Percentiles rank a stretch among this genome's conserved stretches.
Evolutionary conservation across 2,888 invertebrate species (phyloP).

Genomic region (Aporophyla nigra): DNA sequence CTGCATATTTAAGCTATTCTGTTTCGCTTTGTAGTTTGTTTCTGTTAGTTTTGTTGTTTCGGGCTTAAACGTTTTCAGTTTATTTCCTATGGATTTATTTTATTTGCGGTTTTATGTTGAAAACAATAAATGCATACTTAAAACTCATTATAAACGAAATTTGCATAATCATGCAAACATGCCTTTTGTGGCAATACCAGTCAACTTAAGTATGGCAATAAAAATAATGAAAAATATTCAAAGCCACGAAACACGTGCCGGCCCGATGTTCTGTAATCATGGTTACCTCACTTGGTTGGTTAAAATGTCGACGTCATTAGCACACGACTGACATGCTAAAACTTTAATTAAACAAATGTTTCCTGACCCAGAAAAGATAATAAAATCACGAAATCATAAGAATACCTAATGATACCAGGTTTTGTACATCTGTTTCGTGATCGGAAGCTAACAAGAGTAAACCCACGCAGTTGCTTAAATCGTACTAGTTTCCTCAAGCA

Average conservation of each 20-base stretch:
- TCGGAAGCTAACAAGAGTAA: conserved; percentile 5
- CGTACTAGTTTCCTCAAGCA: conserved; percentile 9
- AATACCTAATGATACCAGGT: not conserved
- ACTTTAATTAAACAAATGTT: conserved; percentile 12
- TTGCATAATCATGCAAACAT: not conserved
- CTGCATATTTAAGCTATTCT: conserved; percentile 32
- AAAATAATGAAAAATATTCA: conserved; percentile 41
- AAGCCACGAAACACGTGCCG: conserved; percentile 16
- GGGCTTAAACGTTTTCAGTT: not conserved
- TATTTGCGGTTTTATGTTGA: not conserved
- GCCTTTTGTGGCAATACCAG: conserved; percentile 4
- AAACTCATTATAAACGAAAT: conserved; percentile 5
- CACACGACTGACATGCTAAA: conserved; percentile 10
- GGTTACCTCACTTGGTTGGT: not conserved
- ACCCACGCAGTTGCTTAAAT: conserved; percentile 9
- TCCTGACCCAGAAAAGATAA: not conserved
- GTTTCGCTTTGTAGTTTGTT: conserved; percentile 19
- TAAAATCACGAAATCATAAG: not conserved
- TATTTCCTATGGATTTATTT: not conserved
- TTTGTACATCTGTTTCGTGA: conserved; percentile 17
- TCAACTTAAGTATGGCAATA: conserved; percentile 12
- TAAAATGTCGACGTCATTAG: not conserved
- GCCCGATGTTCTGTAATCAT: conserved; percentile 14
- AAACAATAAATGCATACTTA: not conserved
- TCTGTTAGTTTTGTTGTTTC: conserved; percentile 7